phyloP scores from a whole-genome alignment of 1,140 invertebrate genomes.

The Cotesia vestalis region DNA sequence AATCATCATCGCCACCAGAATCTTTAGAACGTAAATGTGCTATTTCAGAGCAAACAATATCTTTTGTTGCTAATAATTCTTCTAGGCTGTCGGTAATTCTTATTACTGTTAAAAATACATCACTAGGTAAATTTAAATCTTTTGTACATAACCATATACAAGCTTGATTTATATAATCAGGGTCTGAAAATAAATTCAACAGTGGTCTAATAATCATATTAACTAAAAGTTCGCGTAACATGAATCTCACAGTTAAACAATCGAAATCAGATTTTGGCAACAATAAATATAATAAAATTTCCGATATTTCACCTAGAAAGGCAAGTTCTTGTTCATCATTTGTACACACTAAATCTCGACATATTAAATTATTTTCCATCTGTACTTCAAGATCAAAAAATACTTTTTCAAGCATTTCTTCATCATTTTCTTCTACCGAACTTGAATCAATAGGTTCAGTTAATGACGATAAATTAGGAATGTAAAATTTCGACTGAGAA shows the following conservation, averaged over 20 bases:
- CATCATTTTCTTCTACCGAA: slow-evolving; percentile 51
- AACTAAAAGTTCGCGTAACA: slow-evolving; percentile 84
- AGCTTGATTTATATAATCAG: slow-evolving; percentile 93
- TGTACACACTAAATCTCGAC: slow-evolving; percentile 74
- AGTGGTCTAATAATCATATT: slow-evolving; percentile 82
- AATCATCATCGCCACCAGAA: slow-evolving; percentile 83
- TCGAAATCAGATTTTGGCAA: slow-evolving; percentile 87
- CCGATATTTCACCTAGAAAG: slow-evolving; percentile 84
- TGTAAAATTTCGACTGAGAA: slow-evolving; percentile 65
- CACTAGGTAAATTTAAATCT: slow-evolving; percentile 78
- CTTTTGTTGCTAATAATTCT: slow-evolving; percentile 82
- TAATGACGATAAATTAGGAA: slow-evolving; percentile 60
- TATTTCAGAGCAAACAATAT: slow-evolving; percentile 83
- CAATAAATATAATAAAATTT: slow-evolving; percentile 85
- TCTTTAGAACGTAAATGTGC: slow-evolving; percentile 82
- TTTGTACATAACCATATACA: slow-evolving; percentile 88
- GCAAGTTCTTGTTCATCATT: slow-evolving; percentile 74
- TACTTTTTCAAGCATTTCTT: slow-evolving; percentile 71
- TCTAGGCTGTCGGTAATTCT: slow-evolving; percentile 80
- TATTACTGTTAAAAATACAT: slow-evolving; percentile 84
- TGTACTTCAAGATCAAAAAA: slow-evolving; percentile 90
- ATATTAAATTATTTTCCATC: slow-evolving; percentile 81
- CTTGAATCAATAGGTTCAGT: slow-evolving; percentile 55
- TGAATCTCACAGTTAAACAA: slow-evolving; percentile 80
- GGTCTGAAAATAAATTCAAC: slow-evolving; percentile 85